Base-by-base conservation (phyloP, 37 sponge, comb jelly and placozoan genomes). In the Eunapius fragilis region DNA sequence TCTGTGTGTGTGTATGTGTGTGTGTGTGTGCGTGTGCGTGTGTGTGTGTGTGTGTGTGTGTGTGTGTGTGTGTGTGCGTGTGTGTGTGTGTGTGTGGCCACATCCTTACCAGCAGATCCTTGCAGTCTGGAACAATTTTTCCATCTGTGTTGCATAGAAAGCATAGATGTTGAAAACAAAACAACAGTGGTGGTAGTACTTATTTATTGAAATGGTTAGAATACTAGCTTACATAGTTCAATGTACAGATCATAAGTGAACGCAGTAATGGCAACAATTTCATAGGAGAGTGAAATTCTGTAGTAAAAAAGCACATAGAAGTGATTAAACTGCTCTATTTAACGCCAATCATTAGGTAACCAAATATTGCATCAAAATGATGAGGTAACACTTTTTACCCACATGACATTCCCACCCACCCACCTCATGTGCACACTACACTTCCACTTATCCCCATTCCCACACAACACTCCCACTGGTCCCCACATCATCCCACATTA, bases 161-260 rank as follows among this genome's bases (percentile, higher is more conserved):
- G 41, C 3, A 6, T 6, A 41, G 41, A 6, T 41, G 41, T 41
- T 41, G 41, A 58, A 19, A 19, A 45, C 9, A 9, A 45, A 45
- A 45, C 47, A 45, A 45, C 4, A 45, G 47, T 45, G 58, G 2
- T 10, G 14, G 14, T 17, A 58, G 14, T 19, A 13, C 17, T 58
- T 58, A 10, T 19, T 58, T 58, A 6, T 24, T 47, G 10, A 17
- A n/a, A 41, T 41, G 41, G 6, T 41, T 41, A n/a, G n/a, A n/a
- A n/a, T n/a, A 41, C 6, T 19, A 0, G 71, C 87, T 87, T 68
- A 58, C 58, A 58, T 22, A 87, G 34, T 10, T 75, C 78, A 37
- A 93, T 30, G 81, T 87, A 86, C 41, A 93, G 80, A 78, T 93
- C 94, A 84, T 93, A 93, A 2, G 45, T 31, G 75, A 93, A 89